These are phyloP conservation scores for Cydia splendana DNA, from an alignment of 1,140 invertebrate genomes.

Conservation along the genomic window DNA sequence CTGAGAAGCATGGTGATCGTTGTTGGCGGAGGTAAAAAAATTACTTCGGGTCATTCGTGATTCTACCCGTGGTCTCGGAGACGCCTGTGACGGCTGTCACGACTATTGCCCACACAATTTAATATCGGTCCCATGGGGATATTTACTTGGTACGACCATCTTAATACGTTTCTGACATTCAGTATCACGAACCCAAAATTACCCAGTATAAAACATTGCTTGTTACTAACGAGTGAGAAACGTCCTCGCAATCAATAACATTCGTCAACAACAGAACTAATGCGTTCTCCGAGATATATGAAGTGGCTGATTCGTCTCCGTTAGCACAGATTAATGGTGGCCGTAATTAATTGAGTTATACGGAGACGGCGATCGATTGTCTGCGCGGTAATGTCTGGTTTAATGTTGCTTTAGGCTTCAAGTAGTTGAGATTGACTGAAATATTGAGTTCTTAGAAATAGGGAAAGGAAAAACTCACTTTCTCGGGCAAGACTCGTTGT, in stretches of 20 bases:
- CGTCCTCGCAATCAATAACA: constrained; percentile 13
- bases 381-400: neutral
- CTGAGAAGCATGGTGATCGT: too few relatives aligned
- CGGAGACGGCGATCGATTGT: constrained; percentile 21
- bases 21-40: too few relatives aligned
- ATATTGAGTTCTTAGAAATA: neutral
- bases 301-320: constrained; percentile 19
- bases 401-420: neutral
- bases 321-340: constrained; percentile 5
- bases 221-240: neutral
- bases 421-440: neutral
- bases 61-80: too few relatives aligned
- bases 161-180: too few relatives aligned
- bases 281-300: constrained; percentile 21
- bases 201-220: neutral
- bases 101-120: too few relatives aligned
- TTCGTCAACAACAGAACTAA: constrained; percentile 24
- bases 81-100: too few relatives aligned
- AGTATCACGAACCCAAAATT: too few relatives aligned
- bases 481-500: too few relatives aligned
- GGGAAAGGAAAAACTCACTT: too few relatives aligned
- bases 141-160: too few relatives aligned
- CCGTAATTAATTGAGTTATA: constrained; percentile 23
- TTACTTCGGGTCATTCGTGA: too few relatives aligned
- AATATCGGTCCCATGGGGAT: too few relatives aligned